A percentile compares a stretch with the other conserved stretches of the same genome.
Evolutionary conservation across 2,888 invertebrate species (phyloP).

Genomic region (Taphrorychus bicolor): DNA sequence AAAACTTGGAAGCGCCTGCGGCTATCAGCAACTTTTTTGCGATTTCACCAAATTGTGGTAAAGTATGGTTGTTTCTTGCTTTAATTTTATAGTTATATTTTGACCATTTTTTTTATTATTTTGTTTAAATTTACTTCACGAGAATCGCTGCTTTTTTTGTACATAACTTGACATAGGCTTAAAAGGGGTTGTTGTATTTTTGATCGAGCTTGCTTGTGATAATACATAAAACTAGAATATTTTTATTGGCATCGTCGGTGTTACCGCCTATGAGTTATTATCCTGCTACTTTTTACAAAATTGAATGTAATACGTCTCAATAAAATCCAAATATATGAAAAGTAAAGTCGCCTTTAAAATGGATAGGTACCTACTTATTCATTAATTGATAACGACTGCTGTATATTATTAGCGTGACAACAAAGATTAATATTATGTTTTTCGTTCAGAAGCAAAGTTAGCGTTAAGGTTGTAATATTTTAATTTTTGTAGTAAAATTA

Average conservation of each 20-base stretch:
- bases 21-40: too few relatives aligned
- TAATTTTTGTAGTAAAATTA: constrained; percentile 1
- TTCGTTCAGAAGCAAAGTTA: neutral
- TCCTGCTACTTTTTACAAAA: neutral
- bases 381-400: neutral
- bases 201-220: neutral
- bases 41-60: too few relatives aligned
- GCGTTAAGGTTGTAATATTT: neutral
- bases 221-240: neutral
- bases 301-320: neutral
- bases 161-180: neutral
- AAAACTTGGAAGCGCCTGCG: neutral
- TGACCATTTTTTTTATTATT: neutral
- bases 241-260: neutral
- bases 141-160: too few relatives aligned
- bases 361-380: too few relatives aligned
- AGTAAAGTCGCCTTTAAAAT: neutral
- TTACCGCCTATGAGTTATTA: neutral
- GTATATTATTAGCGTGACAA: neutral
- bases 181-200: neutral
- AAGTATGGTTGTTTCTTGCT: too few relatives aligned
- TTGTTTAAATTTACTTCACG: too few relatives aligned
- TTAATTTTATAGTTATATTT: neutral
- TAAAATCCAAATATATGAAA: too few relatives aligned
- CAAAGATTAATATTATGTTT: neutral